Percentiles rank a stretch among this genome's conserved stretches.
These are phyloP conservation scores for Sarcophaga bullata DNA, from an alignment of 1,140 invertebrate species.

Conservation along the genomic window DNA sequence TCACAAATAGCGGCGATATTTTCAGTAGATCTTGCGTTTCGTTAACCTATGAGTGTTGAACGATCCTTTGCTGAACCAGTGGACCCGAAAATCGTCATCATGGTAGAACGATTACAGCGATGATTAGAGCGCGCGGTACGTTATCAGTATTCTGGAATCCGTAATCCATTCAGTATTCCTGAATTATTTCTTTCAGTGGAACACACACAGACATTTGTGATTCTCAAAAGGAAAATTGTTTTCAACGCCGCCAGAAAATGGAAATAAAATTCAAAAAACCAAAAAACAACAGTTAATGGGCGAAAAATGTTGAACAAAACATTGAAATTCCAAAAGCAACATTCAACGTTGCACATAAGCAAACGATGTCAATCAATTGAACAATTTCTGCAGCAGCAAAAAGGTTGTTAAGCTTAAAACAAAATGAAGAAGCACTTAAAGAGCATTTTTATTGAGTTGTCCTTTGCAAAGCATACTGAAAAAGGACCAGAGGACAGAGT, in stretches of 20 bases:
- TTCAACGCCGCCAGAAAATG: background rate
- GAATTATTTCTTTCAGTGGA: background rate
- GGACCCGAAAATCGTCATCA: too few species aligned
- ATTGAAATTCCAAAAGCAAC: slow-evolving; percentile 35
- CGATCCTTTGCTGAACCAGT: too few species aligned
- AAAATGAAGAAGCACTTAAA: background rate
- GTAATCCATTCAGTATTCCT: too few species aligned
- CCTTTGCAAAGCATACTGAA: background rate
- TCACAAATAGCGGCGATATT: too few species aligned
- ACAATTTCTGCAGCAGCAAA: slow-evolving; percentile 17
- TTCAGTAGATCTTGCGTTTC: too few species aligned
- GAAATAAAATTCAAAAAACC: background rate
- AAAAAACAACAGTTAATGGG: slow-evolving; percentile 30
- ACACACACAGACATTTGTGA: background rate
- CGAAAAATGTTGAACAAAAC: slow-evolving; percentile 28
- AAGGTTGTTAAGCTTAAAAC: background rate
- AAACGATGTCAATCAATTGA: slow-evolving; percentile 26
- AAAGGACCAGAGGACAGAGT: background rate
- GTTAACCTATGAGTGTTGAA: too few species aligned
- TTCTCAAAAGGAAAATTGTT: background rate
- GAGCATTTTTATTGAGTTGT: slow-evolving; percentile 33
- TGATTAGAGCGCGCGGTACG: too few species aligned
- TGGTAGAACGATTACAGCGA: too few species aligned
- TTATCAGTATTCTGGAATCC: too few species aligned
- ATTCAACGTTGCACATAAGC: background rate